Base-by-base conservation (phyloP, 2,888 invertebrate genomes). In the Parnassius mnemosyne region DNA sequence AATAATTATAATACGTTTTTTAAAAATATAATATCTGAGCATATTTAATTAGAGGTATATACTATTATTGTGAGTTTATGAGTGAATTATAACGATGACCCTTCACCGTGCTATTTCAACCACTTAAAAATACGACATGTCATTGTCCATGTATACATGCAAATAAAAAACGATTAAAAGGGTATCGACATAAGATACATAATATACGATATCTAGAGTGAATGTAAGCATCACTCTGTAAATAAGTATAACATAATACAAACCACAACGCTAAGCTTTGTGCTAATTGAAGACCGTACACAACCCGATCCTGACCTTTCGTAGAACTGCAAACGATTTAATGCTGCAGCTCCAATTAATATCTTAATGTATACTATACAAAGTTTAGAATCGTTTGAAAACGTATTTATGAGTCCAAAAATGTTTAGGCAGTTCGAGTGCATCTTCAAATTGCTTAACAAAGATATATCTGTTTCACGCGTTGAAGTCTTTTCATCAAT, bases 261-360 rank as follows among this genome's bases (percentile, higher is more conserved):
- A 68, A 76, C 77, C 67, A 79, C 75, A 66, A 71, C 66, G 67
- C 68, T 71, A 70, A 69, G 68, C 70, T 68, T 61, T 61, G 57
- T 65, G 77, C 74, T 86, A 85, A 87, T 81, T 81, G 75, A 74
- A 75, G 69, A 75, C 66, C 46, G 12, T 64, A 47, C 73, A 71
- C 76, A 74, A 75, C 68, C 61, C 73, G 75, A 72, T 76, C 77
- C 74, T 80, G 81, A 82, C 79, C 82, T 81, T 81, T 77, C 68
- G 70, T 68, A 69, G 65, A 60, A 62, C 3, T 47, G 53, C 53
- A 63, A 56, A 51, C 61, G 55, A 65, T 66, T 64, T 58, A 66
- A 68, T 44, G 65, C 47, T 13, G 50, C 0, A 12, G 57, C 42
- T 57, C 20, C 3, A 46, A 49, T 34, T n/a, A 12, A 49, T n/a